Base-by-base conservation (phyloP, 2,113 vertebrate genomes). In the Aptenodytes patagonicus region DNA sequence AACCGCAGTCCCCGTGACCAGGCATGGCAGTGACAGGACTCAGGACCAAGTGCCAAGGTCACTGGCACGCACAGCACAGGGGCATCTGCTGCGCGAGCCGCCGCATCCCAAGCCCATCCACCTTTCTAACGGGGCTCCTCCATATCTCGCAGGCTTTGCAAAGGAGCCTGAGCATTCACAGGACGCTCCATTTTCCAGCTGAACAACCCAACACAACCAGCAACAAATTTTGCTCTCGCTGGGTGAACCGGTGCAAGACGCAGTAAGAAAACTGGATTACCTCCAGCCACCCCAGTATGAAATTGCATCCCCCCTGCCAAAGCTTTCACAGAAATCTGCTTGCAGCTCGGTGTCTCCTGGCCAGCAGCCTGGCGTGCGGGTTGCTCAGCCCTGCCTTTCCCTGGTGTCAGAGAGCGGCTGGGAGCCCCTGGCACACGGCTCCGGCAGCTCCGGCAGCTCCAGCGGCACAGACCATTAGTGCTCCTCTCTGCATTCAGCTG, bases 211-310 rank as follows among this genome's bases (percentile, higher is more conserved):
- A 62, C 1, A 0, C 52, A 47, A 83, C 47, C 40, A 17, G 5
- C 90, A 72, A 12, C 49, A 17, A 12, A 38, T 15, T 34, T 52
- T 61, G 32, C 44, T 70, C 64, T 10, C 9, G 5, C 46, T 54
- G 82, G 26, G 26, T 7, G 49, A 83, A 32, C 38, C 0, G 0
- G 17, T 24, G 60, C 55, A 22, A 24, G 46, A 7, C 25, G 22
- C 49, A 13, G 78, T 2, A 7, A 51, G 54, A 14, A 73, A 90
- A 49, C 10, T 0, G 22, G n/a, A 60, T 24, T 61, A 4, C 12
- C 24, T 42, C 36, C 83, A 38, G 79, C 29, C 32, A 36, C 0
- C 28, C 46, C 6, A 10, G 55, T 9, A 47, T 10, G 51, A 42
- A 88, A 66, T 8, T 2, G 28, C 7, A 36, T 34, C 31, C 82